phyloP scores from a whole-genome alignment of 2,797 vertebrate genomes.

The Myoxocephalus aenaeus region DNA sequence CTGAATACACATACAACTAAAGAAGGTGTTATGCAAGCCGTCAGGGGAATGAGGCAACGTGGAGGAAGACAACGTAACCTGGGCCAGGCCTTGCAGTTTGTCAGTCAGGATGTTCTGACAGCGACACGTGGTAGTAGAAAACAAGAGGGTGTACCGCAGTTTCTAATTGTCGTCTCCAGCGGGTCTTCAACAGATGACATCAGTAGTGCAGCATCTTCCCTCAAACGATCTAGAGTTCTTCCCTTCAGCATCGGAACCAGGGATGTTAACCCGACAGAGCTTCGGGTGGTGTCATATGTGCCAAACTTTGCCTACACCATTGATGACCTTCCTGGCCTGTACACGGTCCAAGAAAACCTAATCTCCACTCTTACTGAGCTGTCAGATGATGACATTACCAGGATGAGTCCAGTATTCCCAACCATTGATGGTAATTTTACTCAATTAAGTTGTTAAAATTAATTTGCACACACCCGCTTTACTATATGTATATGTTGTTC shows the following conservation, averaged over 20 bases:
- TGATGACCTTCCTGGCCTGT: constrained; percentile 90
- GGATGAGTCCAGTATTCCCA: constrained; percentile 72
- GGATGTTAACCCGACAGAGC: constrained; percentile 82
- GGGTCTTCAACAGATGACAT: constrained; percentile 83
- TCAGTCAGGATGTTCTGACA: constrained; percentile 85
- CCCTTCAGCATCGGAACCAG: constrained; percentile 86
- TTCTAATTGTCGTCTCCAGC: constrained; percentile 83
- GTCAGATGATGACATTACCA: constrained; percentile 85
- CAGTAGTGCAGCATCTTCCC: constrained; percentile 61
- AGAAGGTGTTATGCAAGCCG: constrained; percentile 83
- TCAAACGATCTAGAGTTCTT: constrained; percentile 81
- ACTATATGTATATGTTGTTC: background rate
- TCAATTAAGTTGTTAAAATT: background rate
- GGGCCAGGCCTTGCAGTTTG: constrained; percentile 89
- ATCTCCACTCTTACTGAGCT: constrained; percentile 87
- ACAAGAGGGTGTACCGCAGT: constrained; percentile 85
- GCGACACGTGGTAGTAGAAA: constrained; percentile 80
- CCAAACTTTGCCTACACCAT: constrained; percentile 87
- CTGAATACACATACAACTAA: constrained; percentile 89
- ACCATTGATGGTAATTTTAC: constrained; percentile 56
- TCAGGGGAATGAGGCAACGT: constrained; percentile 82
- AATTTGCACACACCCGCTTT: background rate
- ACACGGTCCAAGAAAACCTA: constrained; percentile 87
- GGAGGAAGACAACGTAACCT: constrained; percentile 90
- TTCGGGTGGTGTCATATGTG: constrained; percentile 87